Base-by-base conservation (phyloP, 92 coral and sea anemone genomes). In the Bergia sp. region DNA sequence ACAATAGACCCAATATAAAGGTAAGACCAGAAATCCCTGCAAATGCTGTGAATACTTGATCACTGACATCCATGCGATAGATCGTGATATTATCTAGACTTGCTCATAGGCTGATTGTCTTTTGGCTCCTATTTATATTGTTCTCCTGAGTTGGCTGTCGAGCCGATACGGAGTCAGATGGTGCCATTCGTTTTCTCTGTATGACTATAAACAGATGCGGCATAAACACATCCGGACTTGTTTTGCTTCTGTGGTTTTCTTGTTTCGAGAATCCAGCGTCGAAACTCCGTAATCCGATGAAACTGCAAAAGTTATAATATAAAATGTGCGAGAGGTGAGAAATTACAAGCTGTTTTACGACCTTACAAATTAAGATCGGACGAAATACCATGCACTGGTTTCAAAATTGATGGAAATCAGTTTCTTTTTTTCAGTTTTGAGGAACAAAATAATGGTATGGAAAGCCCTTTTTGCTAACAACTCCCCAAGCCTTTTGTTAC, bases 1-100 rank as follows among this genome's bases (percentile, higher is more conserved):
- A 79, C 29, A 87, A 29, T n/a, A 81, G 18, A 37, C 91, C 91
- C 3, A 57, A 6, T 41, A 76, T 15, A 23, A 89, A 7, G 43
- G 65, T 74, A 13, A 84, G 69, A 9, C 42, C 64, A 43, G 83
- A 88, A 9, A 41, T 11, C 37, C 37, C 67, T 4, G 86, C 64
- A 20, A 88, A 64, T 11, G 45, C 47, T 36, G 49, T 11, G 21
- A 77, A 77, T 10, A 77, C 57, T 16, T n/a, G 21, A 42, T 77
- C 81, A 41, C 23, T 38, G 23, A 39, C 1, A 42, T 7, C 29
- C 55, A 44, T 39, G 13, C 2, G 29, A 42, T 41, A 37, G 29
- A 10, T 77, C 5, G 2, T 77, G 1, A 21, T 20, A 40, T 4
- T 3, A 21, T 11, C 42, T 40, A 18, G 58, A 21, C 29, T 21